These are phyloP conservation scores for Sesamia nonagrioides DNA, from an alignment of 1,140 invertebrate species.

Conservation along the genomic window DNA sequence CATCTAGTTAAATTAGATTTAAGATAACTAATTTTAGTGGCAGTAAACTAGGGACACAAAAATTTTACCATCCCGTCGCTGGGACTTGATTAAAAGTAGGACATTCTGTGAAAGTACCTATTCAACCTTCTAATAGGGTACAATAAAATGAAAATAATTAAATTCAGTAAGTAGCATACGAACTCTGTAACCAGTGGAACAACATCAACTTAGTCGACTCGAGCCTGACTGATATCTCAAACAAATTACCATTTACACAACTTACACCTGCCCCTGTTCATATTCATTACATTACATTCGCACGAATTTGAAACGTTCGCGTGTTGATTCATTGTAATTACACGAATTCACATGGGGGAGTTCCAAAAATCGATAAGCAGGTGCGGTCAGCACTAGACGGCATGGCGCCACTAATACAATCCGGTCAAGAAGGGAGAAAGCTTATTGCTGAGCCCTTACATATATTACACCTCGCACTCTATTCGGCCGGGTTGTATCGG, in stretches of 20 bases:
- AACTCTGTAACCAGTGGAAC: slow-evolving; percentile 27
- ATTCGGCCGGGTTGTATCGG: slow-evolving; percentile 62
- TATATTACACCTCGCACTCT: slow-evolving; percentile 70
- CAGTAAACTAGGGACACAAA: neutral
- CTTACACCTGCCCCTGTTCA: slow-evolving; percentile 40
- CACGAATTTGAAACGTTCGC: slow-evolving; percentile 46
- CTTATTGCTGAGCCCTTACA: slow-evolving; percentile 67
- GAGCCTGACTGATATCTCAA: slow-evolving; percentile 21
- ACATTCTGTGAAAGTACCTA: slow-evolving; percentile 6
- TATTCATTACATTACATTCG: slow-evolving; percentile 46
- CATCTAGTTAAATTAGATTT: neutral
- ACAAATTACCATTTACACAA: slow-evolving; percentile 49
- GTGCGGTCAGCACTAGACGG: slow-evolving; percentile 73
- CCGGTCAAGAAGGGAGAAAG: slow-evolving; percentile 72
- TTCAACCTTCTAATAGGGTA: neutral
- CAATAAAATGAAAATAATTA: slow-evolving; percentile 10
- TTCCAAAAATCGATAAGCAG: slow-evolving; percentile 60
- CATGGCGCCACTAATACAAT: slow-evolving; percentile 71
- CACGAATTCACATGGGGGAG: slow-evolving; percentile 20
- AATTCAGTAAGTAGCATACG: neutral
- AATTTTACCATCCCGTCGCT: neutral
- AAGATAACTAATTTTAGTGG: neutral
- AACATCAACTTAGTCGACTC: slow-evolving; percentile 7
- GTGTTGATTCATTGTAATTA: slow-evolving; percentile 44
- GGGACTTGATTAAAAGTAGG: slow-evolving; percentile 3